These are phyloP conservation scores for Malachius bipustulatus DNA, from an alignment of 2,888 invertebrate genomes.

Conservation along the genomic window DNA sequence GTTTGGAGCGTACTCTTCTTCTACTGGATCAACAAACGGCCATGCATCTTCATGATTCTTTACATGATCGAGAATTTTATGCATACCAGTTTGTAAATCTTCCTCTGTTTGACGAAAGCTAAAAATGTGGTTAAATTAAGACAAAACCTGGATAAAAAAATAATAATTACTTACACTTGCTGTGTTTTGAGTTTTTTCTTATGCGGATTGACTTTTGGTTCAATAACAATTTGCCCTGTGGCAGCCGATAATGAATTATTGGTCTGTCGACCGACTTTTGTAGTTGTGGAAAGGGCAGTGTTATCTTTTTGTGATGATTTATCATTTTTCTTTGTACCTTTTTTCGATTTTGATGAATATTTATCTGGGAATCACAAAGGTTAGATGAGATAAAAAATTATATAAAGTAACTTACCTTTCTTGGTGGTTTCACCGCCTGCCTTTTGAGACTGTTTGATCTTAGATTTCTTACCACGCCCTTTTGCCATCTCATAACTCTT, in stretches of 20 bases:
- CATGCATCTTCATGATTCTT: slow-evolving; percentile 85
- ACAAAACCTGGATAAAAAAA: background rate
- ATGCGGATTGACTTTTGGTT: slow-evolving; percentile 33
- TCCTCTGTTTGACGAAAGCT: slow-evolving; percentile 73
- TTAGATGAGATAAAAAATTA: too few relatives aligned
- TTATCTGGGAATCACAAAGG: too few relatives aligned
- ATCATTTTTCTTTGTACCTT: slow-evolving; percentile 11
- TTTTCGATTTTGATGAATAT: slow-evolving; percentile 15
- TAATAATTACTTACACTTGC: slow-evolving; percentile 47
- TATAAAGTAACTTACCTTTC: slow-evolving; percentile 8
- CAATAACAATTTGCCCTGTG: slow-evolving; percentile 73
- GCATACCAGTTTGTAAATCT: slow-evolving; percentile 80
- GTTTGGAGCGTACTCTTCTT: slow-evolving; percentile 85
- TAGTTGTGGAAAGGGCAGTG: too few relatives aligned
- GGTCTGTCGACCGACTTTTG: slow-evolving; percentile 61
- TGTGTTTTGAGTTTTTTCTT: slow-evolving; percentile 52
- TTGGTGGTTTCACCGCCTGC: too few relatives aligned
- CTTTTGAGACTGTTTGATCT: slow-evolving; percentile 23
- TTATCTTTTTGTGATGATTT: slow-evolving; percentile 16
- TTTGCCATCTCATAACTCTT: slow-evolving; percentile 34
- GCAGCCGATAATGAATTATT: slow-evolving; percentile 77
- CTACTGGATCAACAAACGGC: slow-evolving; percentile 89
- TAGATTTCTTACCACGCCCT: slow-evolving; percentile 28
- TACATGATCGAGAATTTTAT: slow-evolving; percentile 79
- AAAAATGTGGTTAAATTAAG: slow-evolving; percentile 22